Base-by-base conservation (phyloP, 2,113 vertebrate genomes). In the Eudorcas thomsonii region DNA sequence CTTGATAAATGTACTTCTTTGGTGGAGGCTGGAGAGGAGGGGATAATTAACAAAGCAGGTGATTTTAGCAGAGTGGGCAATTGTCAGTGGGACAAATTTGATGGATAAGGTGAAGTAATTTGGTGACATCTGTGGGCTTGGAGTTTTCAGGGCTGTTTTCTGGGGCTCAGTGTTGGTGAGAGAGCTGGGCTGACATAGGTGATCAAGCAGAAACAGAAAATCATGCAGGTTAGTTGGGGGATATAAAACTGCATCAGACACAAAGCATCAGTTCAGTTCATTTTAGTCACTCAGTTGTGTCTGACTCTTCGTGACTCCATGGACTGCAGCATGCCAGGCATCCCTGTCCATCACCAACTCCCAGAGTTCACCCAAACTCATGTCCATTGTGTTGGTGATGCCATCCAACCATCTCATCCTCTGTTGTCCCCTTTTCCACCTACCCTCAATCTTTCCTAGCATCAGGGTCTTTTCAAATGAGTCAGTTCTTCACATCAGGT, bases 361-460 rank as follows among this genome's bases (percentile, higher is more conserved):
- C 33, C 0, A 1, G n/a, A 67, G 64, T 67, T 4, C 17, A 67
- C 64, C 0, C n/a, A 67, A 36, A 36, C 8, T 67, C 64, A 67
- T 5, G 64, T 67, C 17, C 64, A 36, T 9, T 2, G 64, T 21
- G 8, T n/a, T 2, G 2, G 4, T 36, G 33, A 36, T 36, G n/a
- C 17, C 33, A 36, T 67, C 8, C 64, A 67, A 1, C 4, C n/a
- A 36, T 67, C 64, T 67, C 64, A 36, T 36, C 9, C 17, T 36
- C 64, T 67, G 2, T 67, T 0, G 3, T 21, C 33, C 33, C 8
- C 1, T 11, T 36, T 7, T 67, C 64, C 1, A 0, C 17, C 33
- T 67, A 10, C 64, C 17, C n/a, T 21, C 64, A 67, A 11, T 11
- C 17, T 21, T 21, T 67, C 17, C 17, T 17, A 67, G 64, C 7